Conservation (phyloP, 2,113 vertebrate species). For the Falco punctatus region DNA sequence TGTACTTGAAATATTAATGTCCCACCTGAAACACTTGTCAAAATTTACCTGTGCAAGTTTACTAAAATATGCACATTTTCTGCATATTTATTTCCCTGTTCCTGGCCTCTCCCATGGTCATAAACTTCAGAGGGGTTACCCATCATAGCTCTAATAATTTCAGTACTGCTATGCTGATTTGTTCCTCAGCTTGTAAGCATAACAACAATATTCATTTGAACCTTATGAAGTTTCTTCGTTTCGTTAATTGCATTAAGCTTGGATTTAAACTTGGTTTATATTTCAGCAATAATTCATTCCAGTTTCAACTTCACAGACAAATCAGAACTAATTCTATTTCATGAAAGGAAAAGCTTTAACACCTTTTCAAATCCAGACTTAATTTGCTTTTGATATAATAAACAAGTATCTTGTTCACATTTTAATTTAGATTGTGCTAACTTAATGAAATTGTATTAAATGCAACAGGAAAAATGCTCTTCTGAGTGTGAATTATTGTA, state of each 20-base stretch:
- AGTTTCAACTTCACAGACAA: constrained; percentile 7
- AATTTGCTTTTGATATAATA: constrained; percentile 40
- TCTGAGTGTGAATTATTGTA: neutral
- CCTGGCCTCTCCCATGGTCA: neutral
- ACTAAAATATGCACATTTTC: neutral
- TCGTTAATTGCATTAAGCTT: neutral
- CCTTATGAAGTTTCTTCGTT: neutral
- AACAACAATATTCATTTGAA: neutral
- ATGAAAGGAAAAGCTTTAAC: constrained; percentile 10
- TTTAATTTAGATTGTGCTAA: constrained; percentile 28
- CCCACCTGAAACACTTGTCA: neutral
- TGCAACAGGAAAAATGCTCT: neutral
- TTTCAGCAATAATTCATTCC: constrained; percentile 6
- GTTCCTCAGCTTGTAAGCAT: neutral
- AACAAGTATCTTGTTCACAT: constrained; percentile 3
- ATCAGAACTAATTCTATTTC: constrained; percentile 39
- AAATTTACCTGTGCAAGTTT: neutral
- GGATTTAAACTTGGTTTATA: neutral
- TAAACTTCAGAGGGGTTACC: neutral
- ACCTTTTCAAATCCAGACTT: constrained; percentile 36
- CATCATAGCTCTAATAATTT: neutral
- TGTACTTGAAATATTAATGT: neutral
- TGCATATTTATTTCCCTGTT: neutral
- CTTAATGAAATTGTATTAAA: constrained; percentile 6
- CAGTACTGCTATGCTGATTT: neutral